These are phyloP conservation scores for Dicentrarchus labrax DNA, from an alignment of 2,113 vertebrate genomes.

Conservation along the genomic window DNA sequence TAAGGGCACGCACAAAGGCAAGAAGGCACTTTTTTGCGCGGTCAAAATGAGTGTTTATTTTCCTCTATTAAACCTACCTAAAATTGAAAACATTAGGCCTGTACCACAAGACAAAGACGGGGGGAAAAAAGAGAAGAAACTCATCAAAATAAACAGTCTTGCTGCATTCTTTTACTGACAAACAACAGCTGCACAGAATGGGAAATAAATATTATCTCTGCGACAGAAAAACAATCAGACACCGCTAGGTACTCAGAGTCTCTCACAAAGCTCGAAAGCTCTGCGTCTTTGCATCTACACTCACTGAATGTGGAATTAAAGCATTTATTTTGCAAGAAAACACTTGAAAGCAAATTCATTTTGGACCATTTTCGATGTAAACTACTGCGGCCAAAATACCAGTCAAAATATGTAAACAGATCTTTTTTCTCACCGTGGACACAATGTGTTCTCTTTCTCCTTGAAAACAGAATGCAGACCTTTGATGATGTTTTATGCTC, in stretches of 20 bases:
- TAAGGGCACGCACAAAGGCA: slow-evolving; percentile 28
- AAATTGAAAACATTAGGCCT: slow-evolving; percentile 54
- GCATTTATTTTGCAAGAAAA: slow-evolving; percentile 36
- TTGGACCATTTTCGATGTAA: slow-evolving; percentile 19
- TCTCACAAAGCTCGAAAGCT: slow-evolving; percentile 45
- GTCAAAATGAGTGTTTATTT: slow-evolving; percentile 49
- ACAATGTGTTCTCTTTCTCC: slow-evolving; percentile 15
- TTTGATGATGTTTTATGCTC: slow-evolving; percentile 24
- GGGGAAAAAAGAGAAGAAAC: slow-evolving; percentile 14
- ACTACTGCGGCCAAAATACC: slow-evolving; percentile 36
- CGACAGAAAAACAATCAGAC: slow-evolving; percentile 73
- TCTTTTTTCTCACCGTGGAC: slow-evolving; percentile 21
- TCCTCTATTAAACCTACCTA: slow-evolving; percentile 23
- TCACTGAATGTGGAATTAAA: slow-evolving; percentile 59
- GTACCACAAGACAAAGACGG: slow-evolving; percentile 41
- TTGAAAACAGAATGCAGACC: slow-evolving; percentile 39
- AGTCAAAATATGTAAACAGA: slow-evolving; percentile 49
- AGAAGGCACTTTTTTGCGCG: background rate
- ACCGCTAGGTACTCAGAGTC: slow-evolving; percentile 51
- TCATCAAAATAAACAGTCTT: slow-evolving; percentile 73
- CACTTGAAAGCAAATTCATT: slow-evolving; percentile 46
- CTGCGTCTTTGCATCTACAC: slow-evolving; percentile 40
- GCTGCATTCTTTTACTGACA: slow-evolving; percentile 66
- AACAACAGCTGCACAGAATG: slow-evolving; percentile 80
- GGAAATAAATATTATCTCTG: slow-evolving; percentile 81